phyloP scores from a whole-genome alignment of 2,113 vertebrate genomes.

The Leptodactylus fuscus region DNA sequence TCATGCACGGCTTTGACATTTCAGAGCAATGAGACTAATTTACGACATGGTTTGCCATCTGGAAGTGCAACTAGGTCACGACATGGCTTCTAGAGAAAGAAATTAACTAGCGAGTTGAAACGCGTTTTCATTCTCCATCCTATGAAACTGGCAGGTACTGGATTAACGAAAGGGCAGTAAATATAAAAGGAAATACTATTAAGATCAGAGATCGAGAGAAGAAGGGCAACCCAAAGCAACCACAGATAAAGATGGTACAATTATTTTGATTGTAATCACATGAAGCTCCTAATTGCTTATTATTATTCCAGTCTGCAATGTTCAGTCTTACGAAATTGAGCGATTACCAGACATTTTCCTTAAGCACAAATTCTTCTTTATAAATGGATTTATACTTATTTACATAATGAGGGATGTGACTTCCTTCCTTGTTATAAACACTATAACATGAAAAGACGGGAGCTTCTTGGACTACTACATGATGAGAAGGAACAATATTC shows the following conservation, averaged over 20 bases:
- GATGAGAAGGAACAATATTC: neutral
- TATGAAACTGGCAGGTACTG: neutral
- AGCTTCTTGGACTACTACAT: neutral
- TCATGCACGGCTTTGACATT: neutral
- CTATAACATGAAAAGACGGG: neutral
- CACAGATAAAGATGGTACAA: neutral
- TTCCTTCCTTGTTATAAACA: neutral
- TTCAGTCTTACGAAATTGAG: neutral
- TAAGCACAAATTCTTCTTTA: neutral
- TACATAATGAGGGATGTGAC: neutral
- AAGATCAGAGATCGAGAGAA: neutral
- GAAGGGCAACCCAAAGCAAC: neutral
- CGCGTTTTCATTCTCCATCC: neutral
- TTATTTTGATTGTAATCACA: neutral
- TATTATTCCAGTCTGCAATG: neutral
- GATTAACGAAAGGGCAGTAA: neutral
- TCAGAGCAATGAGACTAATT: neutral
- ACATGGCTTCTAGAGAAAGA: neutral
- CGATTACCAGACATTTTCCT: neutral
- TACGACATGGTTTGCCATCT: neutral
- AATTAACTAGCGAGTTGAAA: neutral
- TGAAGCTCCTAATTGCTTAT: neutral
- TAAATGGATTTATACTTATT: constrained; percentile 1
- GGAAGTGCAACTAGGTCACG: neutral
- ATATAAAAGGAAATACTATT: neutral